Base-by-base conservation (phyloP, 2,888 invertebrate genomes). In the Oligia latruncula region DNA sequence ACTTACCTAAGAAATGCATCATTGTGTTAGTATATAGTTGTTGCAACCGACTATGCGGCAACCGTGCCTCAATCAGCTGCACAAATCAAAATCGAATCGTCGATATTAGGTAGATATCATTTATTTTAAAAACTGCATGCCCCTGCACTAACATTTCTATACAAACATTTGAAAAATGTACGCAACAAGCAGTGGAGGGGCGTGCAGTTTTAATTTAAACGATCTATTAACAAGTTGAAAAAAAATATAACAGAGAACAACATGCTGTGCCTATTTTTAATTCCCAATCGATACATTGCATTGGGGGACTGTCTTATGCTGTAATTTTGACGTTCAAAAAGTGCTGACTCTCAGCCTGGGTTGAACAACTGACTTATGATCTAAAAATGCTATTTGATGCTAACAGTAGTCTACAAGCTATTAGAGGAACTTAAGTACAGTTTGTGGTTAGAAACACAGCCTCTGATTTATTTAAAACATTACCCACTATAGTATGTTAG, bases 1-100 rank as follows among this genome's bases (percentile, higher is more conserved):
- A n/a, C 5, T 71, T 40, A 17, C 6, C 60, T 71, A 71, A 62
- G 6, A 71, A 71, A 71, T 71, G 62, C 71, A 43, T 71, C 60
- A 71, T 52, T 70, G 17, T 58, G 71, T n/a, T 40, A 71, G 40
- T 23, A n/a, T 9, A 40, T 40, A 58, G 40, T 17, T 58, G 55
- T 71, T 40, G 35, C 40, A 11, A n/a, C 17, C 17, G 17, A 5
- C 23, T 52, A 0, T 13, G 70, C 70, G 43, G 15, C 23, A 8
- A 13, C 43, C 23, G 66, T 43, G 52, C 52, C 29, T 49, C 70
- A 52, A 35, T 8, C 20, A 52, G 49, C 23, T 23, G 35, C 35
- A 52, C 23, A 23, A 55, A 55, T 23, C 17, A 15, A 23, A 71
- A 55, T 23, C 4, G 9, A 23, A 70, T 52, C 52, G 55, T 52